These are phyloP conservation scores for Cheirogaleus medius DNA, from an alignment of 2,113 vertebrate species.

Conservation along the genomic window DNA sequence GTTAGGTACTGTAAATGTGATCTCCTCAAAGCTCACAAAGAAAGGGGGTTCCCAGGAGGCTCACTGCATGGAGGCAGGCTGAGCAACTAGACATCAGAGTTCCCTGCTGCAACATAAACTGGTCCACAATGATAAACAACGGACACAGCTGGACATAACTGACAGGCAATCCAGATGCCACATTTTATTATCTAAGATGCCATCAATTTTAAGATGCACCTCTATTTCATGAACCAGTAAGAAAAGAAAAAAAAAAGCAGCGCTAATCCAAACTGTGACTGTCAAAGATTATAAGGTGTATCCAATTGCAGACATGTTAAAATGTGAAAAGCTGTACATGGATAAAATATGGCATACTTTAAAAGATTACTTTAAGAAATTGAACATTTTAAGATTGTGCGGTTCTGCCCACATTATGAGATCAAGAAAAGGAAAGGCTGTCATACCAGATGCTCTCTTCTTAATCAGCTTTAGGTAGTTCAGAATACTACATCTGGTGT, in stretches of 20 bases:
- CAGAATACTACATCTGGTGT: slow-evolving; percentile 97
- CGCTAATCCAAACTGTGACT: not conserved
- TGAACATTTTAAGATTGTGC: not conserved
- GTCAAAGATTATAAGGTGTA: not conserved
- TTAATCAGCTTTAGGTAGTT: slow-evolving; percentile 99
- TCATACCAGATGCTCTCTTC: slow-evolving; percentile 95
- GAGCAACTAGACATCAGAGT: too few relatives aligned
- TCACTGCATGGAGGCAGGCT: not conserved
- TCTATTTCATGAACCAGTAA: not conserved
- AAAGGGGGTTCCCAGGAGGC: too few relatives aligned
- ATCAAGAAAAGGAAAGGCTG: not conserved
- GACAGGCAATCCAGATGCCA: not conserved
- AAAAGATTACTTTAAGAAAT: not conserved
- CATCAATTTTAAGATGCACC: not conserved
- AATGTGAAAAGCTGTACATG: not conserved
- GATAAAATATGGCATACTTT: not conserved
- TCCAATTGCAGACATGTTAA: not conserved
- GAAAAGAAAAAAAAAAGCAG: not conserved
- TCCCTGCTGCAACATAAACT: not conserved
- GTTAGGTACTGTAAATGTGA: fast-evolving
- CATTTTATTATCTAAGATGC: not conserved
- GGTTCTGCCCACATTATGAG: not conserved
- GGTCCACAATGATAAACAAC: not conserved
- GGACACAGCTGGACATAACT: not conserved
- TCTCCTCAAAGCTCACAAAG: not conserved